Conservation (phyloP, 2,888 invertebrate species). For the Sphecodes monilicornis region DNA sequence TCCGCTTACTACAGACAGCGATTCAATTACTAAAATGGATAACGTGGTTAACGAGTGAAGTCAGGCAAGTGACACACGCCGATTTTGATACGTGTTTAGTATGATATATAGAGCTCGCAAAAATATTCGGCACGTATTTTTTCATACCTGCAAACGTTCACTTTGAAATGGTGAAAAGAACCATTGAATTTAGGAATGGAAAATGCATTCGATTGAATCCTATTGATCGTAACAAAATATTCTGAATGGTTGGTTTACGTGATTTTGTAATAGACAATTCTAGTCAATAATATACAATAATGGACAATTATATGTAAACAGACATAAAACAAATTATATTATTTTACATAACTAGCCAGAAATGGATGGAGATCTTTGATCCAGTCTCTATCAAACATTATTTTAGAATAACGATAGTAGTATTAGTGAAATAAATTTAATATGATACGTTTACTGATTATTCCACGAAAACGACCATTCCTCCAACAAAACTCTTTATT, state of each 20-base stretch:
- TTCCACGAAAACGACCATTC: too few species aligned
- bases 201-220: background rate
- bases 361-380: background rate
- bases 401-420: background rate
- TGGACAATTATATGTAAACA: too few species aligned
- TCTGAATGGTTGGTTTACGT: background rate
- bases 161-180: background rate
- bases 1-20: too few species aligned
- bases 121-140: background rate
- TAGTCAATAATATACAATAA: too few species aligned
- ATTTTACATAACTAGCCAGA: background rate
- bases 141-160: background rate
- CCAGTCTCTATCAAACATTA: background rate
- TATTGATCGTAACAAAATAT: background rate
- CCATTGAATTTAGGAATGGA: background rate
- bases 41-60: background rate
- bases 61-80: background rate
- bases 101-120: background rate
- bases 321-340: background rate
- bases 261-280: too few species aligned
- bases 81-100: constrained; percentile 2
- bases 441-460: too few species aligned
- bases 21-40: background rate
- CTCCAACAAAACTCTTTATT: too few species aligned
- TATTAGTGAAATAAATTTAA: too few species aligned